Percentiles rank a stretch among this genome's conserved stretches.
Evolutionary conservation across 2,113 vertebrate genomes (phyloP).

Genomic region (Melanotaenia duboulayi): DNA sequence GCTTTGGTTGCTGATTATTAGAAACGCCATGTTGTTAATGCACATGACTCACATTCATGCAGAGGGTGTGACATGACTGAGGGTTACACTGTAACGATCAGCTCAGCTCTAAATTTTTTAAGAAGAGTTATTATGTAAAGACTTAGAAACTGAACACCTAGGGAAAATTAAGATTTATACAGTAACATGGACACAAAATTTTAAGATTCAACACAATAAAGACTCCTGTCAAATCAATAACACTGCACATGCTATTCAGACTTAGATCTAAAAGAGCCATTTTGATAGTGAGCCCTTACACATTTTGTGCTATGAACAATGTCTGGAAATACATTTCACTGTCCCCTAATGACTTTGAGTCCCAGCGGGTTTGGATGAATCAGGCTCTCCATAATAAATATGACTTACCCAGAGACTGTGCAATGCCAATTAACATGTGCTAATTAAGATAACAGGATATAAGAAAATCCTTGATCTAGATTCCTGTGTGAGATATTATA

Average conservation of each 20-base stretch:
- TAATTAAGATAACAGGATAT: slow-evolving; percentile 75
- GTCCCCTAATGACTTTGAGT: slow-evolving; percentile 63
- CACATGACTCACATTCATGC: slow-evolving; percentile 21
- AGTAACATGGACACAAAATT: slow-evolving; percentile 24
- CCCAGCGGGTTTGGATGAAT: slow-evolving; percentile 61
- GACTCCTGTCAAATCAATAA: slow-evolving; percentile 10
- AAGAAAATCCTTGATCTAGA: slow-evolving; percentile 77
- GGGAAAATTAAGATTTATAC: background rate
- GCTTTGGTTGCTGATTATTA: slow-evolving; percentile 40
- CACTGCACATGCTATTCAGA: slow-evolving; percentile 6
- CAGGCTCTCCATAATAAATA: slow-evolving; percentile 69
- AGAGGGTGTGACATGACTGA: slow-evolving; percentile 36
- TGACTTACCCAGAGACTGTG: slow-evolving; percentile 63
- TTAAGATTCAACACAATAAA: slow-evolving; percentile 20
- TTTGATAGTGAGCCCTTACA: slow-evolving; percentile 47
- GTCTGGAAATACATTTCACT: slow-evolving; percentile 60
- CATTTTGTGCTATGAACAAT: slow-evolving; percentile 56
- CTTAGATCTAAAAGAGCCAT: slow-evolving; percentile 23
- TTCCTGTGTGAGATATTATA: slow-evolving; percentile 60
- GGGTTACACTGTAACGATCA: slow-evolving; percentile 8
- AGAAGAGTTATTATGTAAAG: slow-evolving; percentile 5
- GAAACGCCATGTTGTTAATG: slow-evolving; percentile 43
- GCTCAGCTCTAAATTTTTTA: background rate
- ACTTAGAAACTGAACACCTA: background rate
- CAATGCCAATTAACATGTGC: slow-evolving; percentile 74